Conservation (phyloP, 2,797 vertebrate species). For the Bradypus variegatus region DNA sequence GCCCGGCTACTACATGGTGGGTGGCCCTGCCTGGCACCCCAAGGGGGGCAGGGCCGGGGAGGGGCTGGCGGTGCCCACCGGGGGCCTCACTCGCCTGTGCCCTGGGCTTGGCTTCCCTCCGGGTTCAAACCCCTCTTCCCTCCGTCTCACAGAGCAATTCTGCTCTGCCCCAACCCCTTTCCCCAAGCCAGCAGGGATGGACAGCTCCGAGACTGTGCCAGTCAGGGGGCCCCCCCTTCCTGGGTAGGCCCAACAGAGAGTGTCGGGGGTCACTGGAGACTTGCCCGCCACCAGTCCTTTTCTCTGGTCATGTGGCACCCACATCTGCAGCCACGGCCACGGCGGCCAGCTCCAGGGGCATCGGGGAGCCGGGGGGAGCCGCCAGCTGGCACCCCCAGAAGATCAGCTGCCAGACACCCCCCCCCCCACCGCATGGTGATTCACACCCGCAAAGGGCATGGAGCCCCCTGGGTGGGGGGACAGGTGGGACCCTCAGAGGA, state of each 20-base stretch:
- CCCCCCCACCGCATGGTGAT: not conserved
- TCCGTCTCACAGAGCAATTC: not conserved
- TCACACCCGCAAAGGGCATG: not conserved
- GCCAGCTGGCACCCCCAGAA: not conserved
- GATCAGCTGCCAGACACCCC: not conserved
- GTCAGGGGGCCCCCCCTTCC: not conserved
- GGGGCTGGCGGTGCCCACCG: too few relatives aligned
- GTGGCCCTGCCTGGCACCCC: constrained; percentile 29
- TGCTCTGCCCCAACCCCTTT: too few relatives aligned
- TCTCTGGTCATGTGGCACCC: too few relatives aligned
- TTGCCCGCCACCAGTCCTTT: not conserved
- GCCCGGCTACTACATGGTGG: constrained; percentile 98
- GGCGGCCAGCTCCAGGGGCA: not conserved
- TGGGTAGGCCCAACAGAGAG: not conserved
- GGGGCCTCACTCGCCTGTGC: too few relatives aligned
- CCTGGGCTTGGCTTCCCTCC: too few relatives aligned
- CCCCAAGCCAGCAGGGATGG: not conserved
- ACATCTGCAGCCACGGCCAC: not conserved
- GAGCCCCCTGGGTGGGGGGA: not conserved
- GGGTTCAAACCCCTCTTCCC: too few relatives aligned
- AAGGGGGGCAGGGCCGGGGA: too few relatives aligned
- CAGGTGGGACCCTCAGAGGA: not conserved
- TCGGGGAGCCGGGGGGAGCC: not conserved
- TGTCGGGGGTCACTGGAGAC: not conserved
- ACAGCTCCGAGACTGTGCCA: too few relatives aligned